Conservation (phyloP, 2,113 vertebrate genomes). For the Hippocampus guttulatus region DNA sequence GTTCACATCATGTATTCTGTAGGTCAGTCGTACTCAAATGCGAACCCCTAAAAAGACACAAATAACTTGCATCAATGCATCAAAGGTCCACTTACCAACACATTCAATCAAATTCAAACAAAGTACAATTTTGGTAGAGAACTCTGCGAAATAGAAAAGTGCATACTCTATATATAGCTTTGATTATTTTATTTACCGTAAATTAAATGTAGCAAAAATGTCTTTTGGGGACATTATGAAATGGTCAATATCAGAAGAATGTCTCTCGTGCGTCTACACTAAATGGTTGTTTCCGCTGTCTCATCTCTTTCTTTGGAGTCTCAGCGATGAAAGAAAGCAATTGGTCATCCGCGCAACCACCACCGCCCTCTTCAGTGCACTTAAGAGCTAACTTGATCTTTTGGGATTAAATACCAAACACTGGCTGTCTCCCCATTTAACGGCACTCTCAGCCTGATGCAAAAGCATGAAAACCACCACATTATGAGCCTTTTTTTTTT, state of each 20-base stretch:
- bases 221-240: not conserved
- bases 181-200: too few relatives aligned
- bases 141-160: too few relatives aligned
- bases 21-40: not conserved
- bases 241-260: not conserved
- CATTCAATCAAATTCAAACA: too few relatives aligned
- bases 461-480: conserved; percentile 60
- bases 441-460: conserved; percentile 48
- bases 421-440: conserved; percentile 39
- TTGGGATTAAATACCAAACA: conserved; percentile 58
- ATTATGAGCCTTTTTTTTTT: conserved; percentile 29
- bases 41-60: not conserved
- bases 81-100: too few relatives aligned
- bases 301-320: conserved; percentile 13
- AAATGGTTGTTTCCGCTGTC: conserved; percentile 8
- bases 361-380: conserved; percentile 40
- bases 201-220: too few relatives aligned
- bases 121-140: too few relatives aligned
- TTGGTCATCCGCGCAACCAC: not conserved
- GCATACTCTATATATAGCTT: too few relatives aligned
- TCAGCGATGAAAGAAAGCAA: conserved; percentile 53
- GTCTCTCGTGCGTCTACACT: conserved; percentile 7
- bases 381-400: conserved; percentile 54
- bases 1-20: not conserved
- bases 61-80: not conserved